Evolutionary conservation across 2,797 vertebrate genomes (phyloP).

Genomic region (Picus viridis): DNA sequence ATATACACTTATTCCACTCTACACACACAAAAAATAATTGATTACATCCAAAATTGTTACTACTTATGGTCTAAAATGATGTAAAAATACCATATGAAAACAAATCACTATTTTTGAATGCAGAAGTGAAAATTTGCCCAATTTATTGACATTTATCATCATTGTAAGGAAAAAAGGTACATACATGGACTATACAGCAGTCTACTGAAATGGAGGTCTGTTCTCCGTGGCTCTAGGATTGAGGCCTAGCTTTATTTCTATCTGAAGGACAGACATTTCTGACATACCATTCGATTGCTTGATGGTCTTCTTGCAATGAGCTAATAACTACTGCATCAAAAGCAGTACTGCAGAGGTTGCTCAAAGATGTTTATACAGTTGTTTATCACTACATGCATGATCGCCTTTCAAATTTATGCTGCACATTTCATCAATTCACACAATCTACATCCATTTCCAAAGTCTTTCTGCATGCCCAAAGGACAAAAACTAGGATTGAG

Average conservation of each 20-base stretch:
- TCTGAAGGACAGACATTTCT: not conserved
- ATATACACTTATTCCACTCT: conserved; percentile 24
- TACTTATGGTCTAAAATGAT: not conserved
- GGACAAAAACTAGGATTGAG: not conserved
- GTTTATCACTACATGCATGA: not conserved
- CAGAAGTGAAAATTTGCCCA: not conserved
- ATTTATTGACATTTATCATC: not conserved
- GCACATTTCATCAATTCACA: not conserved
- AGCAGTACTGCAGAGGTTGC: not conserved
- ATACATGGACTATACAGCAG: not conserved
- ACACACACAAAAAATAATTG: not conserved
- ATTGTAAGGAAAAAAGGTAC: not conserved
- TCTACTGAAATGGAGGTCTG: conserved; percentile 27
- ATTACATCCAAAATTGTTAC: not conserved
- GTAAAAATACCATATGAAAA: not conserved
- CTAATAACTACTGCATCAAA: not conserved
- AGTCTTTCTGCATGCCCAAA: not conserved
- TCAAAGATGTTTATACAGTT: not conserved
- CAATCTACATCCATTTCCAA: not conserved
- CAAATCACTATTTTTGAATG: not conserved
- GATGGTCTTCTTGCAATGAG: not conserved
- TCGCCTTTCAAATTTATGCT: not conserved
- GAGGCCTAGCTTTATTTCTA: not conserved
- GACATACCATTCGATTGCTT: not conserved
- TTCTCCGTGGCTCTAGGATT: not conserved